Conservation (phyloP, 2,888 invertebrate species). For the Melinaea marsaeus region DNA sequence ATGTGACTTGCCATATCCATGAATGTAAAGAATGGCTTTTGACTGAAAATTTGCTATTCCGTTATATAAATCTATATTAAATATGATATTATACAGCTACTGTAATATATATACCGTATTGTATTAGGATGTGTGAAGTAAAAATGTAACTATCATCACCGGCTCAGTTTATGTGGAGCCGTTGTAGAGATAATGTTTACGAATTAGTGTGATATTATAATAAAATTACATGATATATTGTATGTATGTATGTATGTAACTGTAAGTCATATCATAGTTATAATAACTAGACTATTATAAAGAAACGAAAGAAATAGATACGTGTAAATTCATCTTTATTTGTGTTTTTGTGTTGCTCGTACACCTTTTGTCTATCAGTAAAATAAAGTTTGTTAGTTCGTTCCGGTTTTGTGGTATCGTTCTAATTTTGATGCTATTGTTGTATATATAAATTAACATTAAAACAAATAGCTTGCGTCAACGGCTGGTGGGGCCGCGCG, state of each 20-base stretch:
- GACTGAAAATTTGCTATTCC: slow-evolving; percentile 3
- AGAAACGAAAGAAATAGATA: slow-evolving; percentile 1
- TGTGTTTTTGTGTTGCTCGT: slow-evolving; percentile 45
- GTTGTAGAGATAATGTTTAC: slow-evolving; percentile 20
- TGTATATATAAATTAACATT: background rate
- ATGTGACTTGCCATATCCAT: background rate
- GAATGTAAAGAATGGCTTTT: background rate
- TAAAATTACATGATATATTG: slow-evolving; percentile 37
- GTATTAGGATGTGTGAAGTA: slow-evolving; percentile 12
- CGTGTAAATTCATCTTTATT: slow-evolving; percentile 30
- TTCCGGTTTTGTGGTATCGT: slow-evolving; percentile 35
- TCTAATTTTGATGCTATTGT: slow-evolving; percentile 21
- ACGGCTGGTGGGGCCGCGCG: no score
- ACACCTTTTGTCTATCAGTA: no score
- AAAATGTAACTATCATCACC: background rate
- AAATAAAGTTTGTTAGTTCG: no score
- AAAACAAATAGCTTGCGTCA: no score
- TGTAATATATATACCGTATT: slow-evolving; percentile 12
- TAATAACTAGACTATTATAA: slow-evolving; percentile 8
- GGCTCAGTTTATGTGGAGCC: background rate
- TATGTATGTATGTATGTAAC: slow-evolving; percentile 35
- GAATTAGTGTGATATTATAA: slow-evolving; percentile 52
- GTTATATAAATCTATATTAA: background rate
- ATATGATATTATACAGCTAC: background rate
- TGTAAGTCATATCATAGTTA: slow-evolving; percentile 55